Base-by-base conservation (phyloP, 2,888 invertebrate species). In the Lordiphosa fenestrarum region DNA sequence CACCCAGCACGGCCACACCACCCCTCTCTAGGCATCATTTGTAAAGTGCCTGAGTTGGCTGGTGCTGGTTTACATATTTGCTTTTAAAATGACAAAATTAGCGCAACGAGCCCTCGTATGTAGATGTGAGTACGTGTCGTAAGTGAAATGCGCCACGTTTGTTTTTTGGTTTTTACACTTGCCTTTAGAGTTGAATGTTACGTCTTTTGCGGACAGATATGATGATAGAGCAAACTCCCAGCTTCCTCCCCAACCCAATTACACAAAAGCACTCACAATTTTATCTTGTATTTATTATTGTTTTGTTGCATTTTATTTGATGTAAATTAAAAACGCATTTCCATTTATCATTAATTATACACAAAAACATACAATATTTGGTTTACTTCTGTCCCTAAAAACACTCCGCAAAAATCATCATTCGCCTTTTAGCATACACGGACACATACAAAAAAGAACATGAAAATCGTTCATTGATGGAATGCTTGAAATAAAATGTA, bases 341-440 rank as follows among this genome's bases (percentile, higher is more conserved):
- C 49, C 48, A 66, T 84, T 66, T 54, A 47, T 65, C 63, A 60
- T 37, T 37, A 25, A 62, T 62, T 64, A 64, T 71, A 73, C 69
- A 66, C 60, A 73, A 56, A 81, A 81, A 57, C 53, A 57, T 54
- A 67, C 66, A 82, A 74, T 84, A 69, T 78, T 78, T 84, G 74
- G 74, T 66, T 80, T 66, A 38, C 38, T 57, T 47, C 36, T 39
- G 6, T 52, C 25, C 53, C n/a, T 36, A 25, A 25, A 25, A 25
- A 25, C 25, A 7, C n/a, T 19, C 15, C 25, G 15, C 37, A 44
- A 42, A 68, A 83, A 69, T 62, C 49, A 69, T 62, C 49, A 62
- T 81, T 77, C 54, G 56, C 50, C 38, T 38, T 62, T 44, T 38
- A 21, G 30, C 59, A 38, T 33, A 58, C 61, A 62, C 50, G 65